Conservation (phyloP, 2,888 invertebrate species). For the Drosophila setosimentum region DNA sequence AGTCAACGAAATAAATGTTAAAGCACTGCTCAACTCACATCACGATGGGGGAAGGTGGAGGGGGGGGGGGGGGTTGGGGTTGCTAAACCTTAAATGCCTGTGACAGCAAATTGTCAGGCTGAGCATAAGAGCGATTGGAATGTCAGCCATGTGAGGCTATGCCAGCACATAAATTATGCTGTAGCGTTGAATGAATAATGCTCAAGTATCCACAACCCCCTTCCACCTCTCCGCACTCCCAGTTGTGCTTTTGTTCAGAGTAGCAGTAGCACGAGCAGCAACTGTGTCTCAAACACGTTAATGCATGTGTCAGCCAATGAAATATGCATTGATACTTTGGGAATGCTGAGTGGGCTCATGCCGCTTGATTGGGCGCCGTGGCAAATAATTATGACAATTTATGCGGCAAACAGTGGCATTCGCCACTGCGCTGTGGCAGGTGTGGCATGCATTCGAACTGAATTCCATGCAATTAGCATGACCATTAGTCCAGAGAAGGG, state of each 20-base stretch:
- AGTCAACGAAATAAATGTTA: constrained; percentile 55
- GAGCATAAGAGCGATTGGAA: constrained; percentile 51
- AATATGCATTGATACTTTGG: constrained; percentile 72
- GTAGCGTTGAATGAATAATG: constrained; percentile 71
- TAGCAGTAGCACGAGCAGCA: background rate
- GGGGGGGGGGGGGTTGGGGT: too few relatives aligned
- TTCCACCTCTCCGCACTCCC: background rate
- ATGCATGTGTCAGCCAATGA: constrained; percentile 79
- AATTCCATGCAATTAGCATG: constrained; percentile 77
- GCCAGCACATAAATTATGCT: constrained; percentile 74
- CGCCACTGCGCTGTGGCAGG: constrained; percentile 7
- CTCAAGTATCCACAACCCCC: constrained; percentile 5
- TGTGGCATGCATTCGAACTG: constrained; percentile 55
- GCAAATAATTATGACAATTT: constrained; percentile 74
- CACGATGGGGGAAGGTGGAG: background rate
- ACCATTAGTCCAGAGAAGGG: constrained; percentile 57
- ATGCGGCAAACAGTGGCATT: constrained; percentile 47
- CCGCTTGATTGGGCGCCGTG: constrained; percentile 11
- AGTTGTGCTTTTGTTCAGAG: constrained; percentile 9
- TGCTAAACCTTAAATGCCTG: constrained; percentile 51
- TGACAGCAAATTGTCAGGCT: constrained; percentile 71
- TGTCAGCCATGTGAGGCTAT: constrained; percentile 63
- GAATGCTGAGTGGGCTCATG: constrained; percentile 28
- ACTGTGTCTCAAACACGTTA: constrained; percentile 68
- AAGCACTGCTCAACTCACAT: constrained; percentile 13